Evolutionary conservation across 2,888 invertebrate species (phyloP).

Genomic region (Priocnemis perturbator): DNA sequence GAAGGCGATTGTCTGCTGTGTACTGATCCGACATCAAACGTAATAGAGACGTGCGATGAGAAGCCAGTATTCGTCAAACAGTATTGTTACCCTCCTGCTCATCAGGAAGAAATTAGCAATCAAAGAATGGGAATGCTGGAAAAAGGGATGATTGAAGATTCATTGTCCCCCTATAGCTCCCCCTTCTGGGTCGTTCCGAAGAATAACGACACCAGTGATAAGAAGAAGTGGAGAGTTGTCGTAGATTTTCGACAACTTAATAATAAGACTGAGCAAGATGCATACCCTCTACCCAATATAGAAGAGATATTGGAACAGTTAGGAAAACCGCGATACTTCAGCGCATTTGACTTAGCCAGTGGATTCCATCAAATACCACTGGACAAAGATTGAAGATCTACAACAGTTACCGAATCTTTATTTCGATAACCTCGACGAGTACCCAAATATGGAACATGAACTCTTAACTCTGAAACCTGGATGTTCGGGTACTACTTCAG

Average conservation of each 20-base stretch:
- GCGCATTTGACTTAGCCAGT: not conserved
- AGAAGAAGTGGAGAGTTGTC: not conserved
- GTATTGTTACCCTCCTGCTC: not conserved
- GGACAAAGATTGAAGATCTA: not conserved
- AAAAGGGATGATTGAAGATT: not conserved
- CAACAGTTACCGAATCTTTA: too few relatives aligned
- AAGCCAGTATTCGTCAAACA: not conserved
- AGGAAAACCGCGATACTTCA: not conserved
- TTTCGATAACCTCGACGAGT: too few relatives aligned
- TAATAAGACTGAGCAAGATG: too few relatives aligned
- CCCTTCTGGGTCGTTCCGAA: not conserved
- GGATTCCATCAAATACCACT: constrained; percentile 28
- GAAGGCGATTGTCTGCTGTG: too few relatives aligned
- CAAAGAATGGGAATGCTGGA: not conserved
- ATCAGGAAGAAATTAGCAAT: not conserved
- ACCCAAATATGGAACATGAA: too few relatives aligned
- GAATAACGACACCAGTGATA: not conserved
- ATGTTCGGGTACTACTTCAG: too few relatives aligned
- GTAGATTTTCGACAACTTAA: too few relatives aligned
- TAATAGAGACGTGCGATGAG: not conserved
- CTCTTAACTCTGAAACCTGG: too few relatives aligned
- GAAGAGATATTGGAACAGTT: not conserved
- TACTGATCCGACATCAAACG: too few relatives aligned
- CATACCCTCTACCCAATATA: too few relatives aligned
- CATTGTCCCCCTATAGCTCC: not conserved